Percentiles rank a stretch among this genome's conserved stretches.
phyloP scores from a whole-genome alignment of 2,888 invertebrate genomes.

The Cyaniris semiargus region DNA sequence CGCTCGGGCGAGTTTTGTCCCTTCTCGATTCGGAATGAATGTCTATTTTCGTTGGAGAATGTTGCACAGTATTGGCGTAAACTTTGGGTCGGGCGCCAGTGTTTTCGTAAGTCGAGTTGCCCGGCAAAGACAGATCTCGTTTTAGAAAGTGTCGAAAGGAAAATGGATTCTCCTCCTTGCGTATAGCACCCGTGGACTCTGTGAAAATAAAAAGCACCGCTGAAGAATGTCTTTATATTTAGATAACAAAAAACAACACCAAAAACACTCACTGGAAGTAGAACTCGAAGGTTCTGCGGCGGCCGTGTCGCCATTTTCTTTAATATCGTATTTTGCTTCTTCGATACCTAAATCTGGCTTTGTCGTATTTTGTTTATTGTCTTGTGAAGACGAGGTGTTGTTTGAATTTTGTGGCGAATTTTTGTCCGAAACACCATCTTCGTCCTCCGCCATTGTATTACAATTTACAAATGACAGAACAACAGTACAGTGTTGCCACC shows the following conservation, averaged over 20 bases:
- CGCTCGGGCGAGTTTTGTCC: slow-evolving; percentile 58
- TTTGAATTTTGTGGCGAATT: slow-evolving; percentile 72
- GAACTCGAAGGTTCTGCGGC: slow-evolving; percentile 66
- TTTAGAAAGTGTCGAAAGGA: slow-evolving; percentile 92
- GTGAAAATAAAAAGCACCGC: slow-evolving; percentile 56
- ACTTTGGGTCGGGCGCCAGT: slow-evolving; percentile 91
- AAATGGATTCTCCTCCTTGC: slow-evolving; percentile 88
- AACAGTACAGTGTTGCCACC: no score
- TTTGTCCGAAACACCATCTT: slow-evolving; percentile 76
- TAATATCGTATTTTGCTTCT: slow-evolving; percentile 70
- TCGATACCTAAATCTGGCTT: slow-evolving; percentile 77
- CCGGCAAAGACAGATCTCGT: slow-evolving; percentile 80
- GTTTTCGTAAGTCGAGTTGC: slow-evolving; percentile 81
- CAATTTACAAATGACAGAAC: no score
- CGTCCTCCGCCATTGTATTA: slow-evolving; percentile 80
- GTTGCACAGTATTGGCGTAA: slow-evolving; percentile 74
- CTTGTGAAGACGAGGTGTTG: slow-evolving; percentile 60
- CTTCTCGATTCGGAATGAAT: slow-evolving; percentile 60
- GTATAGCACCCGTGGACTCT: slow-evolving; percentile 70
- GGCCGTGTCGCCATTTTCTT: slow-evolving; percentile 64
- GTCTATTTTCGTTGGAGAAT: slow-evolving; percentile 70
- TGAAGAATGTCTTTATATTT: slow-evolving; percentile 65
- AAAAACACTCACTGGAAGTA: slow-evolving; percentile 70
- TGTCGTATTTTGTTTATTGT: slow-evolving; percentile 64
- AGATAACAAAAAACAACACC: slow-evolving; percentile 72